These are phyloP conservation scores for Trialeurodes vaporariorum DNA, from an alignment of 1,140 invertebrate genomes.

Conservation along the genomic window DNA sequence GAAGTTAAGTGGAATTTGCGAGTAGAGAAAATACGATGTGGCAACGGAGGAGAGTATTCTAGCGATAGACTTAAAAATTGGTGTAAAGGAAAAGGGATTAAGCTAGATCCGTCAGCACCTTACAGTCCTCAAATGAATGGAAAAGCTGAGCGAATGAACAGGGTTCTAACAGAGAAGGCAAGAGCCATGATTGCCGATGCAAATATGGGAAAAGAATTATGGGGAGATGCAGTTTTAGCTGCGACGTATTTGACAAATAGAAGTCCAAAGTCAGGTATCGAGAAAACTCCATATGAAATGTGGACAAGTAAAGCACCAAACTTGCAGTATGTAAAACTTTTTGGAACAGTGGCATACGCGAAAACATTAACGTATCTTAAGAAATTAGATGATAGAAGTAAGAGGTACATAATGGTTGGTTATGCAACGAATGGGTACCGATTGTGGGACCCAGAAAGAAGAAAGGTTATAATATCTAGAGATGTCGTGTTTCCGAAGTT, in stretches of 20 bases:
- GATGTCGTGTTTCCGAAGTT: neutral
- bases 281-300: constrained; percentile 24
- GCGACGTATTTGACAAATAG: constrained; percentile 33
- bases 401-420: constrained; percentile 11
- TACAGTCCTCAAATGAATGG: constrained; percentile 41
- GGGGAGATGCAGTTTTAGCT: constrained; percentile 24
- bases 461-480: neutral
- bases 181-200: constrained; percentile 28
- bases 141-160: constrained; percentile 32
- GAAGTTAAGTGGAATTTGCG: neutral
- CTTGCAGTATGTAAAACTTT: constrained; percentile 31
- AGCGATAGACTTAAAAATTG: neutral
- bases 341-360: constrained; percentile 33
- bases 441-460: neutral
- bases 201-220: constrained; percentile 4
- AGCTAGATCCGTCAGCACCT: constrained; percentile 30
- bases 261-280: constrained; percentile 13
- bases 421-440: too few species aligned
- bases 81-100: constrained; percentile 28
- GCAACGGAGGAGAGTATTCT: constrained; percentile 35
- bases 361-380: too few species aligned
- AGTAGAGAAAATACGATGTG: constrained; percentile 27
- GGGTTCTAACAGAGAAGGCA: constrained; percentile 26
- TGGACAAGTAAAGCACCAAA: constrained; percentile 26
- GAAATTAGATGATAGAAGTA: constrained; percentile 15